Percentiles rank a stretch among this genome's conserved stretches.
Conservation (phyloP, 2,797 vertebrate species). For the Sebastes vulpes region DNA sequence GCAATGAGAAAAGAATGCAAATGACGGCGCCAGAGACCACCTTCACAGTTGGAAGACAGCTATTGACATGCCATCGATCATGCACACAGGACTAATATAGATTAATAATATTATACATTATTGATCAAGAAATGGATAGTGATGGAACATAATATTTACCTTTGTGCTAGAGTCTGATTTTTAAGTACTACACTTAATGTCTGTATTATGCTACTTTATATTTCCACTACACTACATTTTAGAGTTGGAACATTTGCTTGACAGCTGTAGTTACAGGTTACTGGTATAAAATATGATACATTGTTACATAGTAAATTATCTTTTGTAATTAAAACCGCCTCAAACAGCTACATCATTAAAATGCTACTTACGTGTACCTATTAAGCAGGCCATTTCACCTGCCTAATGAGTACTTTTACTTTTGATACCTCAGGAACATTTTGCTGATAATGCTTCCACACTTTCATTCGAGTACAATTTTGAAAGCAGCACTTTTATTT, state of each 20-base stretch:
- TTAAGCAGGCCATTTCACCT: neutral
- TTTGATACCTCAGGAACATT: neutral
- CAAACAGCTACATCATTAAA: neutral
- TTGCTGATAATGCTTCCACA: neutral
- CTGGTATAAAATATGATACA: neutral
- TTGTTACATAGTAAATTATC: neutral
- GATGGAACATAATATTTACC: neutral
- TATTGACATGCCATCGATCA: conserved; percentile 50
- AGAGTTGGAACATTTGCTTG: neutral
- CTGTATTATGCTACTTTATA: neutral
- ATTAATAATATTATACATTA: neutral
- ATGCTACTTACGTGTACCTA: neutral
- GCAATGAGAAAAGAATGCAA: conserved; percentile 6
- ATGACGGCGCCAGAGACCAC: conserved; percentile 14
- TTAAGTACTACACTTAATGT: neutral
- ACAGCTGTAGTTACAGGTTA: neutral
- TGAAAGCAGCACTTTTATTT: neutral
- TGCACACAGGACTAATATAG: neutral
- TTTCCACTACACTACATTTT: neutral
- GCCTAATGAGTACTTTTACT: neutral
- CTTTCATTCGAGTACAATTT: neutral
- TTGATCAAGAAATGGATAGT: neutral
- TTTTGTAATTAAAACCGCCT: neutral
- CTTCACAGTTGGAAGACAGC: conserved; percentile 40
- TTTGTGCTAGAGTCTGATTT: neutral